Conservation (phyloP, 2,113 vertebrate genomes). For the Cairina moschata region DNA sequence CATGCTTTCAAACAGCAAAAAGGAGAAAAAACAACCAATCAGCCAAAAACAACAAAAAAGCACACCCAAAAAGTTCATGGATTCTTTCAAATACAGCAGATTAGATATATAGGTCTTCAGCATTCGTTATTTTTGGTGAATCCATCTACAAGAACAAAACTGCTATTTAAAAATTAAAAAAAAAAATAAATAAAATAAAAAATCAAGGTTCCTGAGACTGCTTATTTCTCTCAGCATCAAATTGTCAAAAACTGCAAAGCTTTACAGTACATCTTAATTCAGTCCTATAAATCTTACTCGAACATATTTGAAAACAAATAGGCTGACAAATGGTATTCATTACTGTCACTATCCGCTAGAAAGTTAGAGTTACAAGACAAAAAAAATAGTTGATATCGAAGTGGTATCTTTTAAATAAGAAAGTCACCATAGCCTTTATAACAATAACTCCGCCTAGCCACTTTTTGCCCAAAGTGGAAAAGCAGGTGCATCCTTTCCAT, state of each 20-base stretch:
- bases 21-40: not conserved
- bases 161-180: not conserved
- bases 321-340: not conserved
- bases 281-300: not conserved
- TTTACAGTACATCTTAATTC: constrained; percentile 18
- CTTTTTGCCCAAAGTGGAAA: not conserved
- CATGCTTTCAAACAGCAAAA: not conserved
- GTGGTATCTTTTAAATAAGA: not conserved
- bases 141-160: not conserved
- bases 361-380: not conserved
- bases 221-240: not conserved
- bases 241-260: constrained; percentile 27
- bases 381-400: not conserved
- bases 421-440: not conserved
- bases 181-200: not conserved
- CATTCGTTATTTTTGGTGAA: not conserved
- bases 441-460: not conserved
- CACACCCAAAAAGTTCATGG: not conserved
- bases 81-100: not conserved
- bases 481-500: fast-evolving
- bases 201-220: not conserved
- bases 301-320: not conserved
- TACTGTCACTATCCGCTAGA: not conserved
- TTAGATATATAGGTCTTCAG: not conserved
- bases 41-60: no score